Evolutionary conservation across 2,888 invertebrate species (phyloP), one percentile per base, ranked within the genome.

Genomic region (Tethea ocularis): DNA sequence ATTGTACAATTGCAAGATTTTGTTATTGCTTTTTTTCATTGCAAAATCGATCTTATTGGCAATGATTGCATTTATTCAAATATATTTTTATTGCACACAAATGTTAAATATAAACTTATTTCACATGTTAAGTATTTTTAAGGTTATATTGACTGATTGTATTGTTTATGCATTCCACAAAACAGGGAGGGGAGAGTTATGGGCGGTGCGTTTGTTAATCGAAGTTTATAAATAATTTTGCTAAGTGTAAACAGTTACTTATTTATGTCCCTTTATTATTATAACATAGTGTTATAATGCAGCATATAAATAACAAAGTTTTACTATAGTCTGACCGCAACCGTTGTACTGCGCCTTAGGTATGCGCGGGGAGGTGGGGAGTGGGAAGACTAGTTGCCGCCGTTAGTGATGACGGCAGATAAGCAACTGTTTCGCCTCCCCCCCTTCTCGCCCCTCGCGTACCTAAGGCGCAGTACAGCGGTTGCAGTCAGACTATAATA

Each of bases 111-210:
- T 60, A 57, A 51, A 53, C 63, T 61, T 61, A 66, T 61, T 58
- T 61, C 58, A 60, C 54, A 61, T 65, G 63, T 63, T 61, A 62
- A 54, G 59, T 59, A 64, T 61, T 58, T 63, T 63, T 57, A 63
- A 61, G 60, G 61, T 53, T 63, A 59, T 62, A 63, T 63, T 60
- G 60, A 65, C 62, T 63, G 64, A 64, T 58, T 62, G 56, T 59
- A 57, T 63, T 61, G 56, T 58, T 62, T 54, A 54, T 36, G 29
- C 54, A 54, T 54, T 54, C 54, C 54, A 54, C 11, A 5, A 33
- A 54, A 20, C 46, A 46, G 46, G 46, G 46, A 46, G 46, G 46
- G 46, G 20, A 20, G 20, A 46, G 46, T 38, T 38, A 38, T n/a
- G n/a, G n/a, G 5, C n/a, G 38, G n/a, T n/a, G n/a, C n/a, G n/a